phyloP scores from a whole-genome alignment of 2,113 vertebrate species.

The Heterotilapia buettikoferi region DNA sequence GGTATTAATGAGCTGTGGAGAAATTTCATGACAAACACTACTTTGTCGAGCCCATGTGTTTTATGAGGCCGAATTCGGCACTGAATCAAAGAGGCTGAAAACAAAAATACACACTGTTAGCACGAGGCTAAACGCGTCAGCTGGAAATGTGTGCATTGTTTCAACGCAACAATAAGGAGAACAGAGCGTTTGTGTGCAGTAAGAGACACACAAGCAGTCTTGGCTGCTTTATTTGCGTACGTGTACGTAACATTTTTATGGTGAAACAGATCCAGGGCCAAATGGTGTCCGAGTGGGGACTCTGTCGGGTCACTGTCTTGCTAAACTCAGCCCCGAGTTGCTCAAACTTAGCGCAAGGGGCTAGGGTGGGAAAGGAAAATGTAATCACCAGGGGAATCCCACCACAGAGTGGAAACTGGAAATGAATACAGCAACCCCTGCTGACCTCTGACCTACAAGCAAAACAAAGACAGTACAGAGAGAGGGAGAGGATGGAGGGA shows the following conservation, averaged over 20 bases:
- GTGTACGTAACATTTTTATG: neutral
- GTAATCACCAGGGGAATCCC: constrained; percentile 47
- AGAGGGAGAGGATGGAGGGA: neutral
- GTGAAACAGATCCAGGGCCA: neutral
- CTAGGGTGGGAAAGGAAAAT: constrained; percentile 60
- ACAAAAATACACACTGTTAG: neutral
- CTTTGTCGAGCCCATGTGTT: neutral
- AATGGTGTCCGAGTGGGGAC: neutral
- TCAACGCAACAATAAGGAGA: neutral
- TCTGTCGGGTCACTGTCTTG: neutral
- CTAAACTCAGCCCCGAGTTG: neutral
- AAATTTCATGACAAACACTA: neutral
- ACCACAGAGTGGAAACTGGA: constrained; percentile 62
- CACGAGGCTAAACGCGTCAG: neutral
- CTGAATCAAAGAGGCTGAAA: neutral
- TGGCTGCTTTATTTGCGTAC: neutral
- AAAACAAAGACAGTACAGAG: constrained; percentile 55
- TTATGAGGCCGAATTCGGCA: neutral
- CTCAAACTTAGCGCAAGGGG: neutral
- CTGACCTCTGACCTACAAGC: constrained; percentile 46
- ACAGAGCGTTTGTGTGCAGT: neutral
- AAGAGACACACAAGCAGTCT: neutral
- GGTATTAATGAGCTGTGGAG: neutral
- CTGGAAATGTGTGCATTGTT: neutral
- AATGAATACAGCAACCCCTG: constrained; percentile 52